Evolutionary conservation across 1,140 invertebrate species (phyloP), one percentile per base, ranked within the genome.

Genomic region (Sycophila sp.): DNA sequence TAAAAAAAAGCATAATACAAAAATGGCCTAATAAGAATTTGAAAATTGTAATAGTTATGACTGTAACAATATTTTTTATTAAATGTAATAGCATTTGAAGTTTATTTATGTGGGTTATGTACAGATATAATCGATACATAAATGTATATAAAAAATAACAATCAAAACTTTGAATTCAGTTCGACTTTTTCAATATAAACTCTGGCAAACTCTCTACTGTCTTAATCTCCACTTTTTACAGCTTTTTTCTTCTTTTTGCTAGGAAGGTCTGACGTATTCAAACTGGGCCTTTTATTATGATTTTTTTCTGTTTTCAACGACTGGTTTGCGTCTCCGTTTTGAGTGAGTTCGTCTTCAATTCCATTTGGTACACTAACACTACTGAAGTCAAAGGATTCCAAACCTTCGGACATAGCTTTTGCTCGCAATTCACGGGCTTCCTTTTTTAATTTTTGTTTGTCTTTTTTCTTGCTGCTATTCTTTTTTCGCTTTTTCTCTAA

Each of bases 391-490:
- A 81, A 62, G 19, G 55, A 51, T 38, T 78, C 65, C 2, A 87
- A 77, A 36, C 82, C 83, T 76, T 87, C 75, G 10, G 83, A 82
- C 65, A 86, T 80, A 64, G 77, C 75, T 66, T 82, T 76, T 30
- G 81, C 66, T 62, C 85, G 78, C 60, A 87, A 77, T 53, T 81
- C 76, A 55, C 80, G 80, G n/a, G 86, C 75, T 71, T 87, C 81
- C 72, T 87, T 88, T 70, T 87, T 88, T 42, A 87, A 72, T 71
- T 84, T 83, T 32, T 80, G 78, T 10, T 81, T 84, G 22, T 85
- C 81, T 60, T 82, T 86, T 32, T 75, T 79, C 58, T 76, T 77
- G 49, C 75, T 82, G n/a, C 75, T 80, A 51, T 80, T 81, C 42
- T 83, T 81, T 42, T 77, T 76, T 28, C 78, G 77, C 42, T 77